Evolutionary conservation across 1,140 invertebrate species (phyloP), one percentile per base, ranked within the genome.

Genomic region (Hestina assimilis): DNA sequence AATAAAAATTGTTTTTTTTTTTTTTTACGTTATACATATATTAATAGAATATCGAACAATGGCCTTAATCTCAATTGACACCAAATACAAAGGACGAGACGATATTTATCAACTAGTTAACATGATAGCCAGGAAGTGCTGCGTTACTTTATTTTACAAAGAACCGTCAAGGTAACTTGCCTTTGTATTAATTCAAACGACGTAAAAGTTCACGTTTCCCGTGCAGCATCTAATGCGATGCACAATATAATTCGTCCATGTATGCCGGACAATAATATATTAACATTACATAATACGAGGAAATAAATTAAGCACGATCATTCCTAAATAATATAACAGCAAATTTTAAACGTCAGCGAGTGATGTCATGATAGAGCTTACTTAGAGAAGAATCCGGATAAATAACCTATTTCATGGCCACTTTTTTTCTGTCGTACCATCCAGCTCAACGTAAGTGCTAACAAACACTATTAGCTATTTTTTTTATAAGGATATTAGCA

Each of bases 81-180:
- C 57, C 50, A 64, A 46, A 58, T 52, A 68, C 59, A 69, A 59
- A 63, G 42, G 66, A 72, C 69, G 66, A 72, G 51, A 53, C 65
- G 62, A 60, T 81, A 75, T 82, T 82, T 86, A 75, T 78, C 68
- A 61, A 70, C 59, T 66, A 75, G 52, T 84, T 83, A 84, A 79
- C 76, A 75, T 60, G 67, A 77, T 73, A 75, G 69, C 48, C 72
- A 86, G 83, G 83, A 86, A 86, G 73, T 61, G 48, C 53, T 47
- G 48, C 58, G 47, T 8, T 45, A 53, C 40, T 67, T 57, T 69
- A 69, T 71, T 72, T 71, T 67, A 72, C 63, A 76, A 74, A 75
- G 66, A 60, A 14, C 35, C 62, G 51, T 69, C 80, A 83, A 83
- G 83, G 83, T 74, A 67, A 80, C 42, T 40, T 52, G 56, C 46